These are phyloP conservation scores for Hyposoter dolosus DNA, from an alignment of 2,888 invertebrate genomes.

Conservation along the genomic window DNA sequence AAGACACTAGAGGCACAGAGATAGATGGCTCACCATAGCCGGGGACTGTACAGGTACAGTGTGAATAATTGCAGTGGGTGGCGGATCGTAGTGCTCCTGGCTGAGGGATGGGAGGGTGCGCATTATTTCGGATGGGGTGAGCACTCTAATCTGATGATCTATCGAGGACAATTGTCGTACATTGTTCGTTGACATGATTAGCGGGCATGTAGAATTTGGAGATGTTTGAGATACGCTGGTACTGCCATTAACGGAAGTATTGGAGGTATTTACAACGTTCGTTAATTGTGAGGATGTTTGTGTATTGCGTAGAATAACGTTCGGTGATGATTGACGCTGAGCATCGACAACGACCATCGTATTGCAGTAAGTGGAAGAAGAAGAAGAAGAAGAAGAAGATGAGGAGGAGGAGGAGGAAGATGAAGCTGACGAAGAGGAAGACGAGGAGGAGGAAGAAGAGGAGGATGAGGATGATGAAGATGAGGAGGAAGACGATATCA, in stretches of 20 bases:
- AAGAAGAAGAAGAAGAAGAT: conserved; percentile 35
- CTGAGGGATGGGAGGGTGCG: conserved; percentile 94
- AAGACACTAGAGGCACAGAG: conserved; percentile 84
- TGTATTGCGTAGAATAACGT: conserved; percentile 77
- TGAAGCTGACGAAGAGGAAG: conserved; percentile 32
- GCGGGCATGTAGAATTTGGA: conserved; percentile 82
- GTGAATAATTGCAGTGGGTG: conserved; percentile 86
- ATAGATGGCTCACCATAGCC: conserved; percentile 85
- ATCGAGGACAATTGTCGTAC: conserved; percentile 85
- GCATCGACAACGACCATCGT: conserved; percentile 79
- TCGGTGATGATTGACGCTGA: conserved; percentile 80
- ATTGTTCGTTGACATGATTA: conserved; percentile 85
- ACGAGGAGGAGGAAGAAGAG: conserved; percentile 64
- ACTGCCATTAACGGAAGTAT: conserved; percentile 58
- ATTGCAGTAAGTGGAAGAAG: conserved; percentile 75
- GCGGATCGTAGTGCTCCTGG: conserved; percentile 89
- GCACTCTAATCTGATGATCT: conserved; percentile 94
- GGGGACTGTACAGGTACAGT: conserved; percentile 85
- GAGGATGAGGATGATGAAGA: conserved; percentile 62
- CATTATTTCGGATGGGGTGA: conserved; percentile 96
- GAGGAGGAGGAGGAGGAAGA: conserved; percentile 65
- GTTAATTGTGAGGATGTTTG: conserved; percentile 75
- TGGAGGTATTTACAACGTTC: conserved; percentile 74
- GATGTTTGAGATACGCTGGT: conserved; percentile 73
- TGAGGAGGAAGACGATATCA: conserved; percentile 54